Conservation (phyloP, 2,888 invertebrate species). For the Pammene fasciana region DNA sequence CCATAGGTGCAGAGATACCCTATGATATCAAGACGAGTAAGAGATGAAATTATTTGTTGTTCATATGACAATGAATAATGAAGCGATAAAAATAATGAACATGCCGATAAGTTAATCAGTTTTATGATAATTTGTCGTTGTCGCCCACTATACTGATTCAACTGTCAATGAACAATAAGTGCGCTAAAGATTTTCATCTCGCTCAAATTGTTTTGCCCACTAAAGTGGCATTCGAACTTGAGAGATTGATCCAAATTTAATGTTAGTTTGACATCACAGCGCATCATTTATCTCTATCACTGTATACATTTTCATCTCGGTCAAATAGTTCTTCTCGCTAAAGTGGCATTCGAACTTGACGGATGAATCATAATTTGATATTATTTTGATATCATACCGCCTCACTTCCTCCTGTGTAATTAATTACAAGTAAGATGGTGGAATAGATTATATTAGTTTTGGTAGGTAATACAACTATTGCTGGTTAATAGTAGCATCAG, state of each 20-base stretch:
- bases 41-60: slow-evolving; percentile 29
- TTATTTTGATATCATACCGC: too few species aligned
- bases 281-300: too few species aligned
- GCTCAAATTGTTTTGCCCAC: not conserved
- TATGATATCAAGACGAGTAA: not conserved
- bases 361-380: not conserved
- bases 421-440: too few species aligned
- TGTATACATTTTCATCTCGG: slow-evolving; percentile 17
- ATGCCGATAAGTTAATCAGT: slow-evolving; percentile 28
- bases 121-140: slow-evolving; percentile 25
- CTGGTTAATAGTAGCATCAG: too few species aligned
- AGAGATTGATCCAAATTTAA: not conserved
- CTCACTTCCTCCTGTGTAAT: too few species aligned
- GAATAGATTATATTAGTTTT: too few species aligned
- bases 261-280: not conserved
- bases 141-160: slow-evolving; percentile 31
- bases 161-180: slow-evolving; percentile 21
- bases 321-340: not conserved
- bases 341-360: not conserved
- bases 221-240: not conserved
- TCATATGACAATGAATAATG: slow-evolving; percentile 27
- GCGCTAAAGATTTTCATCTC: slow-evolving; percentile 20
- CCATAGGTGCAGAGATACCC: not conserved
- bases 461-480: too few species aligned
- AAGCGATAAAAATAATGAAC: slow-evolving; percentile 36